Evolutionary conservation across 2,888 invertebrate species (phyloP).

Genomic region (Caenorhabditis panamensis): DNA sequence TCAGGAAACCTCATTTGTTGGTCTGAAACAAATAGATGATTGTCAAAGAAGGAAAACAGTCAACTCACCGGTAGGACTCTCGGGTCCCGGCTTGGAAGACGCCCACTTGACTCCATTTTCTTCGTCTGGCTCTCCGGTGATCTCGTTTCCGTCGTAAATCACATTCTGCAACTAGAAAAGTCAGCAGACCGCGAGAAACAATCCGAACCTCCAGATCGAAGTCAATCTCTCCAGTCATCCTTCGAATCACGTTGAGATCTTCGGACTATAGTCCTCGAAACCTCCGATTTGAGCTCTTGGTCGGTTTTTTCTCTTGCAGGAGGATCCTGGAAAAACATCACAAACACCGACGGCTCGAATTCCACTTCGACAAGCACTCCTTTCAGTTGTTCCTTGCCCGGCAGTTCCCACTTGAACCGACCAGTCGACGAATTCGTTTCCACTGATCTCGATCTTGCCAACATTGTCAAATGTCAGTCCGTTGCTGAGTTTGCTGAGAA

Average conservation of each 20-base stretch:
- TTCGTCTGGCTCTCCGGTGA: constrained; percentile 42
- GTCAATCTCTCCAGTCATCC: constrained; percentile 58
- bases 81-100: constrained; percentile 55
- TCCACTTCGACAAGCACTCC: no score
- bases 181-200: not conserved
- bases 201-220: constrained; percentile 41
- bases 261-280: constrained; percentile 50
- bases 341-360: no score
- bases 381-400: constrained; percentile 66
- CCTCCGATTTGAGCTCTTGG: constrained; percentile 12
- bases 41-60: no score
- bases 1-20: no score
- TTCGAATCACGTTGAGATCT: constrained; percentile 51
- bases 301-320: no score
- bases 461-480: constrained; percentile 61
- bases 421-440: constrained; percentile 75
- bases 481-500: constrained; percentile 72
- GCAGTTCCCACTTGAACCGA: constrained; percentile 75
- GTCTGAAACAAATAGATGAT: no score
- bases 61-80: no score
- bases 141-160: constrained; percentile 50
- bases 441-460: constrained; percentile 69
- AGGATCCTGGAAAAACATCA: no score
- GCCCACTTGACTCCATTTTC: constrained; percentile 50
- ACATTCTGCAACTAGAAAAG: constrained; percentile 46